Conservation (phyloP, 2,888 invertebrate genomes). For the Phlogophora meticulosa region DNA sequence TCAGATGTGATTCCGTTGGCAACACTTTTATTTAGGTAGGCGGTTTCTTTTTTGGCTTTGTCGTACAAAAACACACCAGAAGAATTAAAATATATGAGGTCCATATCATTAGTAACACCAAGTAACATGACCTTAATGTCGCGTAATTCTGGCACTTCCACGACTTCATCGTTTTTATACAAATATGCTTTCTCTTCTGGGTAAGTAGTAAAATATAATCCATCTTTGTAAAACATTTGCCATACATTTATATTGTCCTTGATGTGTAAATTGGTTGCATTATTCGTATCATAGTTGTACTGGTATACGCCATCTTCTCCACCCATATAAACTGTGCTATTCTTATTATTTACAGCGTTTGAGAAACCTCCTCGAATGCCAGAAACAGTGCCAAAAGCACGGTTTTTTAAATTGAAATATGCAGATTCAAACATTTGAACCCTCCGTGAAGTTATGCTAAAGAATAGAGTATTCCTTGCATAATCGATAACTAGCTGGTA, state of each 20-base stretch:
- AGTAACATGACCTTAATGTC: conserved; percentile 65
- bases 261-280: conserved; percentile 66
- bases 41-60: conserved; percentile 35
- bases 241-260: conserved; percentile 74
- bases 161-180: conserved; percentile 61
- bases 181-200: conserved; percentile 70
- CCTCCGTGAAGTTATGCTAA: conserved; percentile 72
- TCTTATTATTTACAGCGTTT: conserved; percentile 73
- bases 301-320: conserved; percentile 78
- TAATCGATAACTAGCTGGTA: conserved; percentile 82
- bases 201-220: conserved; percentile 80
- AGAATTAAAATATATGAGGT: conserved; percentile 70
- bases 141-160: conserved; percentile 64
- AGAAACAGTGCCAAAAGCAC: conserved; percentile 69
- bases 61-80: conserved; percentile 70
- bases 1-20: conserved; percentile 70
- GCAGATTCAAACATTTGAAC: conserved; percentile 71
- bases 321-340: conserved; percentile 78
- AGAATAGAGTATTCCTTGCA: conserved; percentile 80
- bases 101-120: conserved; percentile 67
- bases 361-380: conserved; percentile 79
- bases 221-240: conserved; percentile 81
- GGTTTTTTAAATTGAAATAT: conserved; percentile 77
- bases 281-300: conserved; percentile 73
- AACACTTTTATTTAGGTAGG: conserved; percentile 52